phyloP scores from a whole-genome alignment of 2,797 vertebrate genomes.

The Paratrypauchen microcephalus region DNA sequence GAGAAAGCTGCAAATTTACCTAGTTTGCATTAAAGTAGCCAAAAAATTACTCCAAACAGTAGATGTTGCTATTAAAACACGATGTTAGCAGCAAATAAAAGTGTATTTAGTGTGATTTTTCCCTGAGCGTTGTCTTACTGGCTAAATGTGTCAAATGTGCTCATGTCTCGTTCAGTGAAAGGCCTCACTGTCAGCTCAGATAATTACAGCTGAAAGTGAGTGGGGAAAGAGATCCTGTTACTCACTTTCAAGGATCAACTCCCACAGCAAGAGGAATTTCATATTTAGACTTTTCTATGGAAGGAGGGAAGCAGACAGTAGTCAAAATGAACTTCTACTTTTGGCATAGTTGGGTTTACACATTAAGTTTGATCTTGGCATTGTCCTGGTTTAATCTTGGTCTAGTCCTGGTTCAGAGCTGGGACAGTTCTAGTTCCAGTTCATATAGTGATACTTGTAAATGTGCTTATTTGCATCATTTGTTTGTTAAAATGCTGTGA shows the following conservation, averaged over 20 bases:
- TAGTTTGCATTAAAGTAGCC: too few species aligned
- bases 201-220: slow-evolving; percentile 33
- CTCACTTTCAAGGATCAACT: slow-evolving; percentile 2
- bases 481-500: too few species aligned
- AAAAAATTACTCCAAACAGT: too few species aligned
- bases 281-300: slow-evolving; percentile 11
- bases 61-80: too few species aligned
- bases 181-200: slow-evolving; percentile 29
- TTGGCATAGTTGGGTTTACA: background rate
- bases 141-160: slow-evolving; percentile 37
- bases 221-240: slow-evolving; percentile 18
- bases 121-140: slow-evolving; percentile 33
- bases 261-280: slow-evolving; percentile 12
- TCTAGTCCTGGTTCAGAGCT: too few species aligned
- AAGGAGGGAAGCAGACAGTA: background rate
- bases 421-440: too few species aligned
- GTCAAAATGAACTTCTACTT: background rate
- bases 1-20: too few species aligned
- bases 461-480: too few species aligned
- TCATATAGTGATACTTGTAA: too few species aligned
- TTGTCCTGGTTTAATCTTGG: background rate
- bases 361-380: background rate
- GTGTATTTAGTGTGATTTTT: slow-evolving; percentile 20
- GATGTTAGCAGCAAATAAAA: too few species aligned
- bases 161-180: slow-evolving; percentile 1